phyloP scores from a whole-genome alignment of 2,797 vertebrate genomes.

The Hipposideros larvatus region DNA sequence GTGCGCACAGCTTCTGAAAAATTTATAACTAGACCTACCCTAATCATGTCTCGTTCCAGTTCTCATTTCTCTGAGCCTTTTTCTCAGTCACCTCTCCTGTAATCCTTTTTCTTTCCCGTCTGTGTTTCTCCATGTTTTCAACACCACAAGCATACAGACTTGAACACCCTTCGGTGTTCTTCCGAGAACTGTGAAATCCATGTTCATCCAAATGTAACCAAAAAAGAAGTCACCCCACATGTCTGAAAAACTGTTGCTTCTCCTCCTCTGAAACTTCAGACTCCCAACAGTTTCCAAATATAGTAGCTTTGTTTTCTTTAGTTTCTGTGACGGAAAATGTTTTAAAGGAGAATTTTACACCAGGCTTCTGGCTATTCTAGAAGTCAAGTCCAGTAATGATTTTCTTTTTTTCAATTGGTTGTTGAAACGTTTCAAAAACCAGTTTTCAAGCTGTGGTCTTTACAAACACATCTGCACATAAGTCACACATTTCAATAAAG shows the following conservation, averaged over 20 bases:
- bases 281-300: conserved; percentile 76
- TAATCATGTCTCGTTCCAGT: conserved; percentile 85
- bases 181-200: conserved; percentile 85
- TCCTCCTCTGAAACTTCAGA: conserved; percentile 74
- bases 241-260: conserved; percentile 77
- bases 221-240: conserved; percentile 77
- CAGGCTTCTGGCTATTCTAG: conserved; percentile 84
- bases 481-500: conserved; percentile 92
- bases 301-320: conserved; percentile 82
- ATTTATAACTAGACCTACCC: conserved; percentile 90
- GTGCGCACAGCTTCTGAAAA: conserved; percentile 96
- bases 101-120: conserved; percentile 62
- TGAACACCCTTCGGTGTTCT: conserved; percentile 82
- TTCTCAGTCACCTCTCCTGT: conserved; percentile 68
- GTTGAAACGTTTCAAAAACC: conserved; percentile 88
- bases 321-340: conserved; percentile 85
- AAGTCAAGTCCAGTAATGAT: conserved; percentile 80
- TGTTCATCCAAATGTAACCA: conserved; percentile 83
- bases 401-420: conserved; percentile 80
- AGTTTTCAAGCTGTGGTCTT: conserved; percentile 90
- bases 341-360: conserved; percentile 81
- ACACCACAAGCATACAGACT: conserved; percentile 81
- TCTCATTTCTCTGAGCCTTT: conserved; percentile 75
- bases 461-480: conserved; percentile 91
- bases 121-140: conserved; percentile 81